Percentiles rank a stretch among this genome's conserved stretches.
Evolutionary conservation across 2,113 vertebrate genomes (phyloP).

Genomic region (Ancistrus triradiatus): DNA sequence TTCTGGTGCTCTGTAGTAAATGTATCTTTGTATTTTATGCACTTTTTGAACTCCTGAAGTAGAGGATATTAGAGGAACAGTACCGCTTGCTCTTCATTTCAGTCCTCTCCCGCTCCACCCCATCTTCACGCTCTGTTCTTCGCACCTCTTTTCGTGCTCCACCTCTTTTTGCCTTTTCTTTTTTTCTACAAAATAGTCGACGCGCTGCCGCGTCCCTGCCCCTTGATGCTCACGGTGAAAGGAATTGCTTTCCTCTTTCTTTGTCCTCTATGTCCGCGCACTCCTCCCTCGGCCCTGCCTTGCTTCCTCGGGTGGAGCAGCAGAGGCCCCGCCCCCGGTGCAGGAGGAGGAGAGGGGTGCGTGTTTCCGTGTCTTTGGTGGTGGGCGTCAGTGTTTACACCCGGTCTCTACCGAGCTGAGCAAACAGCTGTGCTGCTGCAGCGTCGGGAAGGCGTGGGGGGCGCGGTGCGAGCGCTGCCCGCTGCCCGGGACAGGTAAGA

Average conservation of each 20-base stretch:
- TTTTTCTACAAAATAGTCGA: background rate
- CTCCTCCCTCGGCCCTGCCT: slow-evolving; percentile 53
- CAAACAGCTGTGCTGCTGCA: slow-evolving; percentile 98
- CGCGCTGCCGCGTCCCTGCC: slow-evolving; percentile 28
- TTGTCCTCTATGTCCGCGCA: slow-evolving; percentile 52
- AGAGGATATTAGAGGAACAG: too few species aligned
- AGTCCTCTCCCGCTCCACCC: background rate
- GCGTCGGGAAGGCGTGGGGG: slow-evolving; percentile 98
- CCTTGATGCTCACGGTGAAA: slow-evolving; percentile 51
- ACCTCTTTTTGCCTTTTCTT: background rate
- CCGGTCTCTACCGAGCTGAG: slow-evolving; percentile 94
- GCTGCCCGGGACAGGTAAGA: slow-evolving; percentile 92
- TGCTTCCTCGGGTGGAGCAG: slow-evolving; percentile 71
- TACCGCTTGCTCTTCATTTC: too few species aligned
- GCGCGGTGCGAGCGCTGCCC: slow-evolving; percentile 93
- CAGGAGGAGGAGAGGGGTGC: slow-evolving; percentile 92
- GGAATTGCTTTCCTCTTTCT: slow-evolving; percentile 64
- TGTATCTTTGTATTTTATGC: too few species aligned
- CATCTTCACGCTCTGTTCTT: background rate
- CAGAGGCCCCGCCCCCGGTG: slow-evolving; percentile 72
- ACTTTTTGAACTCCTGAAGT: too few species aligned
- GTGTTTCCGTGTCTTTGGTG: slow-evolving; percentile 92
- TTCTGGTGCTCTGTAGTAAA: too few species aligned
- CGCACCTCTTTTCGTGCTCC: background rate
- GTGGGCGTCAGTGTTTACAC: slow-evolving; percentile 91